Percentiles rank a stretch among this genome's conserved stretches.
These are phyloP conservation scores for Simalia tracyae DNA, from an alignment of 2,797 vertebrate species.

Conservation along the genomic window DNA sequence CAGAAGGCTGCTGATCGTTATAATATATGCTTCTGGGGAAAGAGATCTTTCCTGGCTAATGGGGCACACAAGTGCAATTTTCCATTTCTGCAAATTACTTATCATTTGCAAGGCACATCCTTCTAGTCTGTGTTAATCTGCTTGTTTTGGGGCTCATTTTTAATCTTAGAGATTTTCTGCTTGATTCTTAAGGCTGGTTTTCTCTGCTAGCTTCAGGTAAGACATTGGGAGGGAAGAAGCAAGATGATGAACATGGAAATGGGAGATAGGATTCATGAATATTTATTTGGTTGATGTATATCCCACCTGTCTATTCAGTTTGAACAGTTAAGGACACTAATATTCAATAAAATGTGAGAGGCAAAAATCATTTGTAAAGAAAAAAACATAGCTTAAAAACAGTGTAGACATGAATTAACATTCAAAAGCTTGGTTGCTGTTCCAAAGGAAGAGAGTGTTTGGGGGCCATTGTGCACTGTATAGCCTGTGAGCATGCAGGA, in stretches of 20 bases:
- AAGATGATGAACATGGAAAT: background rate
- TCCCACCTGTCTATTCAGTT: background rate
- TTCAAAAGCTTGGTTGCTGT: background rate
- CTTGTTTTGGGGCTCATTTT: background rate
- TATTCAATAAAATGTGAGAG: background rate
- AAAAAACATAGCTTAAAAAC: background rate
- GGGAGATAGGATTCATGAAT: background rate
- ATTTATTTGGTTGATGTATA: background rate
- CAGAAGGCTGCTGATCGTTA: background rate
- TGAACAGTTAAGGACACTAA: background rate
- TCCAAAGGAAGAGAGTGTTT: background rate
- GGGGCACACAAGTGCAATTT: background rate
- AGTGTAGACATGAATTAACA: background rate
- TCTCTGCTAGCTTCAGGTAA: background rate
- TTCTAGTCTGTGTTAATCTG: background rate
- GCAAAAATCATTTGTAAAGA: background rate
- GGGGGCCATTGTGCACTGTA: background rate
- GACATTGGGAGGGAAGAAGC: background rate
- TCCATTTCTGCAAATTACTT: background rate
- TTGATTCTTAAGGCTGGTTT: background rate
- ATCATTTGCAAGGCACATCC: background rate
- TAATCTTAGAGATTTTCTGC: background rate
- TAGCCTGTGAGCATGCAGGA: background rate
- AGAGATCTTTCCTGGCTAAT: rapidly evolving
- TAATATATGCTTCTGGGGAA: background rate